These are phyloP conservation scores for Sphaerodactylus townsendi DNA, from an alignment of 2,113 vertebrate species.

Conservation along the genomic window DNA sequence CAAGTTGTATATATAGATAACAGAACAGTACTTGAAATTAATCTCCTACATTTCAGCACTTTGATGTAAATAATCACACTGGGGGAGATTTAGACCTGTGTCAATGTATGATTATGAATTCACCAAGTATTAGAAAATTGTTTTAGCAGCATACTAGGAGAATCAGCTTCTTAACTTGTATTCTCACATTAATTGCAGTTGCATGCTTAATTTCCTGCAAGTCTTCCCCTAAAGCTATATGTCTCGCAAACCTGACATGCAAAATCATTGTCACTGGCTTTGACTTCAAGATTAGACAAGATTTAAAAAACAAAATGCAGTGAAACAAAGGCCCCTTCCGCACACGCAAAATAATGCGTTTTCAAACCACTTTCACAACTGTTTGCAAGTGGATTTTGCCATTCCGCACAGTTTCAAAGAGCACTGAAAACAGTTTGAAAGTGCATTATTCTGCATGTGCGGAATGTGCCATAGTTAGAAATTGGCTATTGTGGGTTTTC, in stretches of 20 bases:
- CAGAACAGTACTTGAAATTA: not conserved
- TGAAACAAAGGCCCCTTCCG: too few species aligned
- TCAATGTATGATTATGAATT: not conserved
- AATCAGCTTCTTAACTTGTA: not conserved
- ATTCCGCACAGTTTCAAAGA: too few species aligned
- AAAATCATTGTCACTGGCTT: not conserved
- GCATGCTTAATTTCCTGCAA: not conserved
- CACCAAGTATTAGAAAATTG: not conserved
- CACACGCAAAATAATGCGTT: too few species aligned
- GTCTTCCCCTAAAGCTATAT: slow-evolving; percentile 1
- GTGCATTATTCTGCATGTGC: too few species aligned
- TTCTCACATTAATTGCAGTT: not conserved
- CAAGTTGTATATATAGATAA: not conserved
- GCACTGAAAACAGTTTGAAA: too few species aligned
- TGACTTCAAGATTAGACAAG: not conserved
- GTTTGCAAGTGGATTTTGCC: too few species aligned
- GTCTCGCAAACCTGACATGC: not conserved
- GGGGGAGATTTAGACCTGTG: not conserved
- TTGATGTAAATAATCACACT: not conserved
- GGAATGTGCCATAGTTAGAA: too few species aligned
- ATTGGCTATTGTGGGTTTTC: too few species aligned
- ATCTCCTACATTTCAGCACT: not conserved
- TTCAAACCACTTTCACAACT: too few species aligned
- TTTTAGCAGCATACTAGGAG: not conserved
- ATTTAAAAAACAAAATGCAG: not conserved